Percentiles rank a stretch among this genome's conserved stretches.
Conservation (phyloP, 1,140 invertebrate genomes). For the Rhagoletis zephyria region DNA sequence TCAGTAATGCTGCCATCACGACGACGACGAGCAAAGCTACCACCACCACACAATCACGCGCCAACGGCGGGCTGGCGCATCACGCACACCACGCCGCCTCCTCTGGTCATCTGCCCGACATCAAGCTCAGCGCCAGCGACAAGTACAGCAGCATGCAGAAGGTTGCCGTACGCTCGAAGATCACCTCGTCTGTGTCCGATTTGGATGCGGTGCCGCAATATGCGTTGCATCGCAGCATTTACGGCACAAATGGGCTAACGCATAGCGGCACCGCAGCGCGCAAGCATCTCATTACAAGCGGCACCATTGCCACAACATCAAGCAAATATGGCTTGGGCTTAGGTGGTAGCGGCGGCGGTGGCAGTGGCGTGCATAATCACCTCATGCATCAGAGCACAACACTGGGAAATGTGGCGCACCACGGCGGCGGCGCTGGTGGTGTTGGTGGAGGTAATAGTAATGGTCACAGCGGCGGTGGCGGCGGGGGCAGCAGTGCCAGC, state of each 20-base stretch:
- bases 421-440: not conserved
- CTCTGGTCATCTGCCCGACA: conserved; percentile 71
- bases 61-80: conserved; percentile 50
- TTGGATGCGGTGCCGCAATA: conserved; percentile 71
- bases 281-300: conserved; percentile 65
- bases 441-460: conserved; percentile 33
- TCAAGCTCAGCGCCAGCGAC: conserved; percentile 69
- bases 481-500: conserved; percentile 57
- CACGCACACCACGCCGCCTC: conserved; percentile 62
- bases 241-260: conserved; percentile 55
- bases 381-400: conserved; percentile 53
- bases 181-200: conserved; percentile 71
- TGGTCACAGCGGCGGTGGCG: conserved; percentile 2
- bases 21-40: conserved; percentile 59
- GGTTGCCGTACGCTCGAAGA: conserved; percentile 71
- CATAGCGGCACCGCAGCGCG: conserved; percentile 61
- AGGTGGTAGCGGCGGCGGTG: not conserved
- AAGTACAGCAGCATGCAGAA: conserved; percentile 73
- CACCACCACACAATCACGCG: conserved; percentile 55
- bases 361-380: conserved; percentile 5
- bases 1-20: conserved; percentile 71
- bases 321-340: conserved; percentile 57
- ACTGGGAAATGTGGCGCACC: conserved; percentile 15
- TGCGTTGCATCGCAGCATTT: conserved; percentile 66
- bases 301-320: conserved; percentile 46